Evolutionary conservation across 2,888 invertebrate species (phyloP).

Genomic region (Lamproptera curius): DNA sequence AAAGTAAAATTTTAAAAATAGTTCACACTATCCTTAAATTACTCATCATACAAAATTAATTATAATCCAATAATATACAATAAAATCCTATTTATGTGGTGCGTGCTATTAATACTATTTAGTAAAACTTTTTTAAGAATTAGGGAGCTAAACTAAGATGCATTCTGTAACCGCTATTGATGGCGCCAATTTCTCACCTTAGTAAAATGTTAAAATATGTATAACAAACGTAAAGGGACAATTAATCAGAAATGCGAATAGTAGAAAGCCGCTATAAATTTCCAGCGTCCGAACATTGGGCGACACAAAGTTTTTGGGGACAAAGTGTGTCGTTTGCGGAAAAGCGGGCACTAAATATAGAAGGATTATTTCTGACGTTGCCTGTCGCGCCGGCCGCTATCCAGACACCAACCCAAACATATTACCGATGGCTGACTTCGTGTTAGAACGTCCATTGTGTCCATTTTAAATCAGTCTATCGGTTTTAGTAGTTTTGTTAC

Average conservation of each 20-base stretch:
- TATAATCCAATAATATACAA: too few species aligned
- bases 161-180: too few species aligned
- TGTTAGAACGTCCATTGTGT: conserved; percentile 52
- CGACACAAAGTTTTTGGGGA: conserved; percentile 43
- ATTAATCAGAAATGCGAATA: not conserved
- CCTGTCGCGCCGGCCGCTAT: conserved; percentile 56
- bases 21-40: too few species aligned
- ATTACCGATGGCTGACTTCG: conserved; percentile 50
- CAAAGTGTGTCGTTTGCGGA: conserved; percentile 73
- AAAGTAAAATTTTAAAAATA: too few species aligned
- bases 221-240: too few species aligned
- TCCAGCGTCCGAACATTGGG: conserved; percentile 13
- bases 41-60: too few species aligned
- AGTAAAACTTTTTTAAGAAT: too few species aligned
- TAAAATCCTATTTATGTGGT: too few species aligned
- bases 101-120: too few species aligned
- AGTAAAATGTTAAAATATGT: too few species aligned
- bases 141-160: too few species aligned
- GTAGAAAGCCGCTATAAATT: not conserved
- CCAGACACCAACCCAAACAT: conserved; percentile 63
- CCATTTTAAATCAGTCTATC: conserved; percentile 45
- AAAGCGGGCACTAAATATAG: conserved; percentile 70
- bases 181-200: too few species aligned
- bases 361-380: conserved; percentile 66
- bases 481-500: conserved; percentile 42